Evolutionary conservation across 2,797 vertebrate genomes (phyloP), one percentile per base, ranked within the genome.

Genomic region (Caiman crocodilus): DNA sequence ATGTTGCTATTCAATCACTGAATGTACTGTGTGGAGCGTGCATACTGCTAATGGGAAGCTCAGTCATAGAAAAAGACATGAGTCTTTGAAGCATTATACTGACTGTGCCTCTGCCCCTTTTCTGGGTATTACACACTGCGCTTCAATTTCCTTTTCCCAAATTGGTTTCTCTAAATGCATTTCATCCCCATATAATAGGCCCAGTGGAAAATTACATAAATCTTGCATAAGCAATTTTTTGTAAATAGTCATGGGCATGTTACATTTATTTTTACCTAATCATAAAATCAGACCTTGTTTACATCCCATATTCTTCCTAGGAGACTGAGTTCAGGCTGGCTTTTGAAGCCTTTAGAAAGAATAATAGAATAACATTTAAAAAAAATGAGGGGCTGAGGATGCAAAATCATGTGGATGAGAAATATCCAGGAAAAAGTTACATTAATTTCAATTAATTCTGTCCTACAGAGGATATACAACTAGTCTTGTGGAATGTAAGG

Each of bases 151-250:
- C 79, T 83, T 93, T 91, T 63, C 81, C 84, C 58, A 89, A 82
- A 85, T 93, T 81, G 88, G 18, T 88, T 87, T 69, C 82, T 89
- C 75, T 94, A 84, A 90, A 87, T 89, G 80, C 63, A 80, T 90
- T 96, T 92, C 23, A 88, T 85, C 61, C 26, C 79, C 26, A 21
- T 50, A 23, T 87, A 32, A 83, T 5, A 94, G n/a, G 88, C 85
- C 55, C 79, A 75, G 56, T 35, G 82, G 85, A 96, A 95, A 87
- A 86, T 20, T 84, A 85, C 13, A 2, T 32, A 60, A 15, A 79
- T 80, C 86, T 92, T 93, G 58, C 58, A 89, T 30, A 92, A 95
- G 88, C 77, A 88, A 81, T 63, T 63, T 64, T 85, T 95, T 89
- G 82, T 21, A 85, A 95, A 87, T 64, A 92, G 71, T 89, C 90